Evolutionary conservation across 2,888 invertebrate genomes (phyloP).

Genomic region (Lysandra bellargus): DNA sequence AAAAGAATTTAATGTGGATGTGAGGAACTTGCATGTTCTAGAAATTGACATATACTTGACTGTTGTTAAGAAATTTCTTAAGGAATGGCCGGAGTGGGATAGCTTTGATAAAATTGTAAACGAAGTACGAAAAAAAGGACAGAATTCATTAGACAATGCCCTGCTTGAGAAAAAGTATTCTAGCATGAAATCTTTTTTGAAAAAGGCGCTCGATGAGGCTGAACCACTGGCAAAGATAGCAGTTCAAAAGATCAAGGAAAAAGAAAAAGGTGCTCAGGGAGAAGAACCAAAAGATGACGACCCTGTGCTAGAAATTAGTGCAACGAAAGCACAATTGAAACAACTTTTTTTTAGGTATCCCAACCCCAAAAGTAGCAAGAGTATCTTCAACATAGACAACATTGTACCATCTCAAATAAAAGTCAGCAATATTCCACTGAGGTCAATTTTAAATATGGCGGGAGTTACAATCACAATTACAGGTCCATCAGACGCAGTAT

Average conservation of each 20-base stretch:
- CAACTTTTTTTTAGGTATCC: slow-evolving; percentile 52
- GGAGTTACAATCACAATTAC: slow-evolving; percentile 45
- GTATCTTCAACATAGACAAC: slow-evolving; percentile 52
- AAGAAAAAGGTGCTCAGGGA: slow-evolving; percentile 29
- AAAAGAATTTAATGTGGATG: slow-evolving; percentile 56
- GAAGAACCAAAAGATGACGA: slow-evolving; percentile 38
- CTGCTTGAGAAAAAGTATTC: slow-evolving; percentile 54
- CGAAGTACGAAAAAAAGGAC: slow-evolving; percentile 45
- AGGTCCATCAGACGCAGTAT: slow-evolving; percentile 34
- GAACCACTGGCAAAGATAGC: slow-evolving; percentile 48
- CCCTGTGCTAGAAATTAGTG: slow-evolving; percentile 52
- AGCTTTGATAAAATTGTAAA: slow-evolving; percentile 55
- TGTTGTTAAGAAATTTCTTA: slow-evolving; percentile 62
- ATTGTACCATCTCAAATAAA: slow-evolving; percentile 44
- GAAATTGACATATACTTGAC: slow-evolving; percentile 63
- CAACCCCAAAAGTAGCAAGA: slow-evolving; percentile 42
- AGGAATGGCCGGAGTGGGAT: slow-evolving; percentile 71
- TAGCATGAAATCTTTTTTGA: slow-evolving; percentile 55
- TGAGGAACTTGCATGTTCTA: slow-evolving; percentile 50
- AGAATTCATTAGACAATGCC: slow-evolving; percentile 44
- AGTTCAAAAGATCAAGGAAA: slow-evolving; percentile 40
- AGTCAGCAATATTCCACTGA: slow-evolving; percentile 39
- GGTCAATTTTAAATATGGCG: slow-evolving; percentile 53
- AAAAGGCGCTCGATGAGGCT: slow-evolving; percentile 48
- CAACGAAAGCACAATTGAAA: slow-evolving; percentile 52